phyloP scores from a whole-genome alignment of 1,140 invertebrate genomes.

The Ectropis grisescens region DNA sequence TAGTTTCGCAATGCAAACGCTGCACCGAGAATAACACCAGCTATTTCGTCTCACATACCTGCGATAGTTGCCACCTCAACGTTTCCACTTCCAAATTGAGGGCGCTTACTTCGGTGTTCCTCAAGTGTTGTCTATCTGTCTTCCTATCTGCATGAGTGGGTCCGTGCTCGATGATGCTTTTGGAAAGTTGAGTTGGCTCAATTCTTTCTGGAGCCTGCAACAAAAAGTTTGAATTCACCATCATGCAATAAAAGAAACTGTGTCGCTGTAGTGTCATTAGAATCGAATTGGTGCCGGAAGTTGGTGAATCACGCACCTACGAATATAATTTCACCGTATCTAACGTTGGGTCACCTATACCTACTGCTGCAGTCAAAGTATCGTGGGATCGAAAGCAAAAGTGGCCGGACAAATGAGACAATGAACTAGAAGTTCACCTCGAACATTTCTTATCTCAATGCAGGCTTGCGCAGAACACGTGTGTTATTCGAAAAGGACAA shows the following conservation, averaged over 20 bases:
- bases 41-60: too few species aligned
- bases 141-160: too few species aligned
- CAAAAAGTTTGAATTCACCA: constrained; percentile 18
- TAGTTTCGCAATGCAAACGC: constrained; percentile 15
- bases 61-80: constrained; percentile 84
- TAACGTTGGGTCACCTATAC: constrained; percentile 12
- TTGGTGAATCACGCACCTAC: constrained; percentile 15
- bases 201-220: constrained; percentile 56
- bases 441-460: too few species aligned
- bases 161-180: constrained; percentile 36
- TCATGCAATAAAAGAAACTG: constrained; percentile 11
- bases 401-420: too few species aligned
- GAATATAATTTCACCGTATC: constrained; percentile 30
- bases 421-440: too few species aligned
- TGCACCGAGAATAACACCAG: too few species aligned
- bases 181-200: constrained; percentile 45
- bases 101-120: constrained; percentile 73
- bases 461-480: too few species aligned
- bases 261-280: constrained; percentile 27
- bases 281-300: constrained; percentile 16
- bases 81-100: constrained; percentile 83
- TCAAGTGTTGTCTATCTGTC: constrained; percentile 26
- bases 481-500: too few species aligned
- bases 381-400: constrained; percentile 2
- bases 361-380: background rate